phyloP scores from a whole-genome alignment of 2,888 invertebrate species.

The Ceratothoa steindachneri region DNA sequence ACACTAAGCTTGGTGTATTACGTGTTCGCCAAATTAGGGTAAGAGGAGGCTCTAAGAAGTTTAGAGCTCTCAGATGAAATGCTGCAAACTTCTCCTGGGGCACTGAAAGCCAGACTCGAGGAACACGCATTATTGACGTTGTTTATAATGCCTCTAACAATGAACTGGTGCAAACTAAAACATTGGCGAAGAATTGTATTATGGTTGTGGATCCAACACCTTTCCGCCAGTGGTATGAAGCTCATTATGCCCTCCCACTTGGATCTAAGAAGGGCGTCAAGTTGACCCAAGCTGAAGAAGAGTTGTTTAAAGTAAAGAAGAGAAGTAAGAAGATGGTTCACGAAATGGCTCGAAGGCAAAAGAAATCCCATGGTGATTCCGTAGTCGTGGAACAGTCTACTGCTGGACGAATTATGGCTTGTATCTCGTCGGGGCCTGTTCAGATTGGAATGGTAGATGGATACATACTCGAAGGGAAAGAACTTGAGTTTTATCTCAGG shows the following conservation, averaged over 20 bases:
- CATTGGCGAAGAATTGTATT: slow-evolving; percentile 96
- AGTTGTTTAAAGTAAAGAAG: slow-evolving; percentile 66
- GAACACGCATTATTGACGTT: slow-evolving; percentile 97
- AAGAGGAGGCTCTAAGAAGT: slow-evolving; percentile 93
- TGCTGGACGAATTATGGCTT: slow-evolving; percentile 92
- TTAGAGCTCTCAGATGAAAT: slow-evolving; percentile 91
- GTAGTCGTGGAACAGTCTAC: slow-evolving; percentile 94
- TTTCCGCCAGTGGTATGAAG: slow-evolving; percentile 98
- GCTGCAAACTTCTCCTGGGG: no score
- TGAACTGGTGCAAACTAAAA: slow-evolving; percentile 98
- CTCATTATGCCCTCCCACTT: slow-evolving; percentile 89
- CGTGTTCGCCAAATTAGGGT: slow-evolving; percentile 93
- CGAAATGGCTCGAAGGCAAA: no score
- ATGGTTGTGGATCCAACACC: slow-evolving; percentile 96
- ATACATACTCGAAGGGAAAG: slow-evolving; percentile 97
- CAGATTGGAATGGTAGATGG: slow-evolving; percentile 97
- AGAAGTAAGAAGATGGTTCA: slow-evolving; percentile 92
- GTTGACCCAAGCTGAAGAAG: slow-evolving; percentile 61
- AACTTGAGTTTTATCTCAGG: slow-evolving; percentile 97
- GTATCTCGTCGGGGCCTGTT: slow-evolving; percentile 93
- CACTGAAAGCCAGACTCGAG: slow-evolving; percentile 65
- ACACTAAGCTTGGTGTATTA: slow-evolving; percentile 91
- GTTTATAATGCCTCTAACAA: slow-evolving; percentile 99
- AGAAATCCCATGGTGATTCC: slow-evolving; percentile 81
- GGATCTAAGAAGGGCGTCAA: slow-evolving; percentile 96